Conservation (phyloP, 2,113 vertebrate genomes). For the Paradoxurus hermaphroditus region DNA sequence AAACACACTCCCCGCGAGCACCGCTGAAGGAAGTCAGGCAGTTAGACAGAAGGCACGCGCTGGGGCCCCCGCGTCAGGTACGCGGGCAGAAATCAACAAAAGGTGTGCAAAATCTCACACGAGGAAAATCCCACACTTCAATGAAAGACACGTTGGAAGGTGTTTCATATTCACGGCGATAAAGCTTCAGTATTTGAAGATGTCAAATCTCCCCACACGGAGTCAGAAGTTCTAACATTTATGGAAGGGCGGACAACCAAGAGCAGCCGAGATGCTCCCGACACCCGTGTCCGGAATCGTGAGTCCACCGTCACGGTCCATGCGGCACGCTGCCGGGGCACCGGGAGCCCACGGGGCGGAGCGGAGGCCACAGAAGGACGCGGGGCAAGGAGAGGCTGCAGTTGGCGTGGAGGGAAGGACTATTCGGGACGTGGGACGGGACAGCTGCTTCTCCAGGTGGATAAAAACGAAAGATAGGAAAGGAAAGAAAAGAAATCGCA, state of each 20-base stretch:
- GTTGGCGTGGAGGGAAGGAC: rapidly evolving
- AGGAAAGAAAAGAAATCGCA: not conserved
- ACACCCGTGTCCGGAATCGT: rapidly evolving
- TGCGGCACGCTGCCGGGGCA: not conserved
- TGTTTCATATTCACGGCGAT: not conserved
- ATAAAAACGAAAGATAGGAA: not conserved
- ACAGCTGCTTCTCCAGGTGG: rapidly evolving
- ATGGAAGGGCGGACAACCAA: rapidly evolving
- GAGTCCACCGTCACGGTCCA: rapidly evolving
- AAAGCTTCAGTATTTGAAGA: not conserved
- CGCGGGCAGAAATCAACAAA: not conserved
- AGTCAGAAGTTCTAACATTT: not conserved
- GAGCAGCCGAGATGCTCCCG: rapidly evolving
- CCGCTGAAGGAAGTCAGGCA: too few relatives aligned
- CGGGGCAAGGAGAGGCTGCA: rapidly evolving
- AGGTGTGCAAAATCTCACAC: not conserved
- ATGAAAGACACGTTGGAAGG: not conserved
- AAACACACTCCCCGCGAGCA: rapidly evolving
- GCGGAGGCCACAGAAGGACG: rapidly evolving
- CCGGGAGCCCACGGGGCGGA: rapidly evolving
- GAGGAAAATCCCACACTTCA: not conserved
- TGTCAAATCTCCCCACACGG: not conserved
- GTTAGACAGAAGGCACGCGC: rapidly evolving
- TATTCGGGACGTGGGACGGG: rapidly evolving
- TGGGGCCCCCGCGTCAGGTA: not conserved